Percentiles rank a stretch among this genome's conserved stretches.
Evolutionary conservation across 2,797 vertebrate genomes (phyloP).

Genomic region (Pelochelys cantorii): DNA sequence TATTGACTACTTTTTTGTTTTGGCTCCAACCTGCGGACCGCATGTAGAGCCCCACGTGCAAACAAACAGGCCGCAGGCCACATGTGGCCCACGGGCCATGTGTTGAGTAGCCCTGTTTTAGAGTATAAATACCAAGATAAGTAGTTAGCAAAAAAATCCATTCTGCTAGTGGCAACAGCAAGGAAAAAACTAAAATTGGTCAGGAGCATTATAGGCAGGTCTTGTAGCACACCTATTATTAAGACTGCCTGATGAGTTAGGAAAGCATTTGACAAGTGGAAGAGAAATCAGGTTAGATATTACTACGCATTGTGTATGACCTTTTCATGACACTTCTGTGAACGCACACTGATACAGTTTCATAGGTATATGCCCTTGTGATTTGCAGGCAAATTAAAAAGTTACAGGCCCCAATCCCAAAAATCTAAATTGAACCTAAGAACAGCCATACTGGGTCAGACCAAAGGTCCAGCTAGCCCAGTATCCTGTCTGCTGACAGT

Average conservation of each 20-base stretch:
- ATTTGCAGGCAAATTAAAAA: neutral
- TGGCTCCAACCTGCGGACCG: too few relatives aligned
- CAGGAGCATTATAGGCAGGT: rapidly evolving
- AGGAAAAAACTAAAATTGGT: rapidly evolving
- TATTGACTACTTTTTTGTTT: too few relatives aligned
- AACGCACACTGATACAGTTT: neutral
- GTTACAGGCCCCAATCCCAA: neutral
- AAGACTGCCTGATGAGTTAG: rapidly evolving
- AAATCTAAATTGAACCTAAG: neutral
- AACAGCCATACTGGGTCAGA: too few relatives aligned
- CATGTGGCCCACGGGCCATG: too few relatives aligned
- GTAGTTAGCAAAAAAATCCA: neutral
- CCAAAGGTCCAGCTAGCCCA: too few relatives aligned
- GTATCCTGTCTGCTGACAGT: too few relatives aligned
- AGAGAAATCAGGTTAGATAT: neutral
- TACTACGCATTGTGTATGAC: neutral
- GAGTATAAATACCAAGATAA: neutral
- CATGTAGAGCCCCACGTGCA: too few relatives aligned
- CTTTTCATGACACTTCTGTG: neutral
- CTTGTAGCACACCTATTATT: neutral
- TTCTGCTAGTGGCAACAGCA: neutral
- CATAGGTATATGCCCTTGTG: neutral
- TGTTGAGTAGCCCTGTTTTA: neutral
- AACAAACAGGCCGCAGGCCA: too few relatives aligned
- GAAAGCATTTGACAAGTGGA: rapidly evolving